These are phyloP conservation scores for Aphodius sticticus DNA, from an alignment of 2,888 invertebrate species.

Conservation along the genomic window DNA sequence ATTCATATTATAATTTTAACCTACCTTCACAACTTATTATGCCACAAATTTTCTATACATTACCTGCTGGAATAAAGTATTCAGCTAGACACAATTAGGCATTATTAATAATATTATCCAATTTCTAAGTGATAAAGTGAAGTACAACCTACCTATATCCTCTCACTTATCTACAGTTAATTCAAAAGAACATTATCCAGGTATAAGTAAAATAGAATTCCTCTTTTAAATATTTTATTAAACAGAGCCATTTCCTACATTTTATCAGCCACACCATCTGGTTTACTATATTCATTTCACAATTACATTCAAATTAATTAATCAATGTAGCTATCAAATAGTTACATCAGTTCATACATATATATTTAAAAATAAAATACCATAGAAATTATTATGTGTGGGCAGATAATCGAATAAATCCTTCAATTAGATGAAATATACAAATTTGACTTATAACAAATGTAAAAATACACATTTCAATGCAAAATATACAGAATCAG, in stretches of 20 bases:
- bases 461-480: constrained; percentile 35
- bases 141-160: no score
- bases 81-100: no score
- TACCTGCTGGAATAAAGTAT: no score
- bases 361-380: constrained; percentile 22
- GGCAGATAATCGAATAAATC: constrained; percentile 28
- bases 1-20: no score
- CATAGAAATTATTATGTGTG: constrained; percentile 8
- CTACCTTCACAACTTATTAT: no score
- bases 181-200: no score
- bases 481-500: constrained; percentile 12
- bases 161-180: no score
- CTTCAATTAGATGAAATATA: constrained; percentile 31
- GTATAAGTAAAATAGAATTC: constrained; percentile 26
- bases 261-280: constrained; percentile 51
- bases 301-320: constrained; percentile 33
- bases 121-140: no score
- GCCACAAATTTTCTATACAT: no score
- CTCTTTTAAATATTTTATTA: constrained; percentile 44
- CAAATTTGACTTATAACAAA: constrained; percentile 34
- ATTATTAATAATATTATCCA: no score
- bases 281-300: constrained; percentile 31
- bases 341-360: constrained; percentile 29
- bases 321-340: constrained; percentile 31
- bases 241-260: constrained; percentile 58